Base-by-base conservation (phyloP, 2,888 invertebrate species). In the Himalopsyche tibetana region DNA sequence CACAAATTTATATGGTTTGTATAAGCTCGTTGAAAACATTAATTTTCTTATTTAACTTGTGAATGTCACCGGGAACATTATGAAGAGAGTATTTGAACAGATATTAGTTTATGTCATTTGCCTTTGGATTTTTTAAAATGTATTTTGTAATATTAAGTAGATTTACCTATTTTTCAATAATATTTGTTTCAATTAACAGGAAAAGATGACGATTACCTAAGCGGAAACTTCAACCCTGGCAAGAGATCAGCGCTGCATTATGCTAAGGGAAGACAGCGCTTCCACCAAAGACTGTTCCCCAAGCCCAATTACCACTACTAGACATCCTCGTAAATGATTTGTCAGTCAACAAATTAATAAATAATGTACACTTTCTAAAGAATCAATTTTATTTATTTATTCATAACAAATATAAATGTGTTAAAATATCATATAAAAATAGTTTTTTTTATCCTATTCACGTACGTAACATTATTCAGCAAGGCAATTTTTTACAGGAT, bases 181-280 rank as follows among this genome's bases (percentile, higher is more conserved):
- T 28, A 8, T 5, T 40, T 83, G 12, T 42, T 56, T 82, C 9
- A 56, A 28, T 80, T 56, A 19, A 38, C 56, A 88, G 90, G 90
- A 11, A 86, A 88, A 12, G 90, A 90, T 83, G 89, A 89, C 38
- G 89, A 89, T 40, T 90, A 87, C 82, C 85, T 90, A 36, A 88
- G 82, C 15, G 89, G 89, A 80, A 87, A 86, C 5, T 87, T 87
- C 55, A 90, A 89, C 87, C 90, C 90, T 0, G 90, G 90, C 17
- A 90, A 90, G 85, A 89, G 88, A n/a, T 89, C 84, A 42, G 80
- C 80, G 11, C 74, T 74, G 74, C 74, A 74, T 36, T 74, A 74
- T 12, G 2, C 74, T 38, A 63, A 42, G 40, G 40, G 6, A 17
- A 36, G 42, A 83, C 51, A 55, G n/a, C 82, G 55, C n/a, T 15